A percentile compares a stretch with the other conserved stretches of the same genome.
These are phyloP conservation scores for Triops cancriformis DNA, from an alignment of 1,140 invertebrate genomes.

Conservation along the genomic window DNA sequence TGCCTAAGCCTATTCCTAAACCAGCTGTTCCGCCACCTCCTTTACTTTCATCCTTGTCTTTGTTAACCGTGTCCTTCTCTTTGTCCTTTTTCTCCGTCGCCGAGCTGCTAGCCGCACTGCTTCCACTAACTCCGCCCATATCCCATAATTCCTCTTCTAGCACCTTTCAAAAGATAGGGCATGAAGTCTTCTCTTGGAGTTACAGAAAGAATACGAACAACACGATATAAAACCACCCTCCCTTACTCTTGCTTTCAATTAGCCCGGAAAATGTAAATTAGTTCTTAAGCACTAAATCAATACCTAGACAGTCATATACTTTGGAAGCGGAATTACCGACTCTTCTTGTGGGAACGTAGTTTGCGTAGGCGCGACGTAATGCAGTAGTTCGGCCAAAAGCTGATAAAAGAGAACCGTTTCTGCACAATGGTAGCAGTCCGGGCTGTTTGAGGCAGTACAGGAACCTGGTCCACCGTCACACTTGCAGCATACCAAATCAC, in stretches of 20 bases:
- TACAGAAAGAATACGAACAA: no score
- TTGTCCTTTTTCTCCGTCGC: background rate
- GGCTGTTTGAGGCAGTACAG: constrained; percentile 37
- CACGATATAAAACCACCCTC: no score
- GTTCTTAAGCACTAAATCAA: no score
- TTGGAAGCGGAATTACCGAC: background rate
- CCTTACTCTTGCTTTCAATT: no score
- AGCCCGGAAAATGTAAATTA: no score
- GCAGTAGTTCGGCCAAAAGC: constrained; percentile 66
- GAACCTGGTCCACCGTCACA: constrained; percentile 47
- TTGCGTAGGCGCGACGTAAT: constrained; percentile 65
- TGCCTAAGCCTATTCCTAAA: background rate
- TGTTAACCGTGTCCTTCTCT: background rate
- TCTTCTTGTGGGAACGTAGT: constrained; percentile 43
- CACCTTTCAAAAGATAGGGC: background rate
- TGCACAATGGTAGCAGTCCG: constrained; percentile 84
- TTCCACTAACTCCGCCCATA: background rate
- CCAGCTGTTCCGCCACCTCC: background rate
- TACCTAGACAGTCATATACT: no score
- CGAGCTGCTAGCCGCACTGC: background rate
- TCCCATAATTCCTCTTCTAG: background rate
- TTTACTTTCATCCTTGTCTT: background rate
- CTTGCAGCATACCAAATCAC: constrained; percentile 59
- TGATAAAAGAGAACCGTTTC: constrained; percentile 90
- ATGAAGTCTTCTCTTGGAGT: background rate